A percentile compares a stretch with the other conserved stretches of the same genome.
These are phyloP conservation scores for Armadillidium nasatum DNA, from an alignment of 1,140 invertebrate species.

Conservation along the genomic window DNA sequence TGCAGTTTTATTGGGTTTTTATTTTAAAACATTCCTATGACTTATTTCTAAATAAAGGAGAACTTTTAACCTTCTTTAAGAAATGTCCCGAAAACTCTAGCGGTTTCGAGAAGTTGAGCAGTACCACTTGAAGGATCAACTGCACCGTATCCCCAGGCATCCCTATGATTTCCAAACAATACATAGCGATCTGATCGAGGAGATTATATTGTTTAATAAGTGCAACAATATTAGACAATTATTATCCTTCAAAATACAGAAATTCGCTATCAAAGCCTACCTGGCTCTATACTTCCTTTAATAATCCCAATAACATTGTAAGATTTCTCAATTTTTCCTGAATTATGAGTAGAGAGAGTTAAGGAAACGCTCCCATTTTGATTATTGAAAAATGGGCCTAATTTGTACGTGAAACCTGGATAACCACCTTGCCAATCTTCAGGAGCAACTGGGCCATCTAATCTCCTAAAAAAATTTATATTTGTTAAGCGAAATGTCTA, in stretches of 20 bases:
- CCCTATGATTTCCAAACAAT: slow-evolving; percentile 59
- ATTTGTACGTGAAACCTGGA: slow-evolving; percentile 53
- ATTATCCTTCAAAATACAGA: not conserved
- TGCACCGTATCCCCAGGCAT: slow-evolving; percentile 58
- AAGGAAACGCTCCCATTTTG: not conserved
- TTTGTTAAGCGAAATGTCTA: not conserved
- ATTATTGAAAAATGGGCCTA: slow-evolving; percentile 48
- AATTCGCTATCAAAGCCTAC: slow-evolving; percentile 2
- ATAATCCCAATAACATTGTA: slow-evolving; percentile 46
- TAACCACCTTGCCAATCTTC: slow-evolving; percentile 51
- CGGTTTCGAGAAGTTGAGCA: slow-evolving; percentile 51
- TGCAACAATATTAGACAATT: too few species aligned
- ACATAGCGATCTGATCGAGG: slow-evolving; percentile 51
- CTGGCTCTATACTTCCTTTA: slow-evolving; percentile 44
- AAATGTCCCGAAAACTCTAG: slow-evolving; percentile 25
- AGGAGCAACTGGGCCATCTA: slow-evolving; percentile 48
- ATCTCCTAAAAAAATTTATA: slow-evolving; percentile 10
- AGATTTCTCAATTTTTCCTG: slow-evolving; percentile 38
- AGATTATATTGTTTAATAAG: too few species aligned
- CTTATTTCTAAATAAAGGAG: too few species aligned
- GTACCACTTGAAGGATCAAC: slow-evolving; percentile 58
- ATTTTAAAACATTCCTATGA: too few species aligned
- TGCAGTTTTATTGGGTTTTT: too few species aligned
- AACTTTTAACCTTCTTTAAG: too few species aligned
- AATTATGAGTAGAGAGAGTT: slow-evolving; percentile 9